Evolutionary conservation across 1,140 invertebrate genomes (phyloP), one percentile per base, ranked within the genome.

Genomic region (Eriosoma lanigerum): DNA sequence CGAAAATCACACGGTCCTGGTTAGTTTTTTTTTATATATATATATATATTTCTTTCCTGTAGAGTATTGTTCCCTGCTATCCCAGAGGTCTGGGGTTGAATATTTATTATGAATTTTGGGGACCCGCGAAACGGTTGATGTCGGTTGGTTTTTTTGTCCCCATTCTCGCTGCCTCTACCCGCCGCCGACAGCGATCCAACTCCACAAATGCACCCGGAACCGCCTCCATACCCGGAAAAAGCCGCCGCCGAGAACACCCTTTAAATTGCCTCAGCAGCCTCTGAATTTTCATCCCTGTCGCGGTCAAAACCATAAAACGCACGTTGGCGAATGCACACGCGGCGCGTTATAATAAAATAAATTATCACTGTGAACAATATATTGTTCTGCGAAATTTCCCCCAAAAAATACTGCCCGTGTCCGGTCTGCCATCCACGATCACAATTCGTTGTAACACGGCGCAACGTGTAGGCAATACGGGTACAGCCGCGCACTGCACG

Each of bases 281-380:
- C 19, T 60, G 58, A 15, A 17, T 19, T 32, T 15, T 32, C 32
- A 26, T 21, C 19, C 29, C 50, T 10, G 32, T n/a, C 46, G 0
- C 17, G 19, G 15, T 9, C 52, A 29, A 48, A 76, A 58, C 73
- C 54, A 76, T 76, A 76, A 76, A 76, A 76, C n/a, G 73, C 73
- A 76, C 73, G 32, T 76, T 76, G 13, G 48, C 72, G n/a, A 75
- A 44, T 44, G 26, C 32, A 8, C 44, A 52, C 66, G 38, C 66
- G n/a, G 13, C 5, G 44, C 66, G 66, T 19, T 54, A n/a, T 54
- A 38, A 38, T 38, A 38, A 38, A 38, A 38, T 38, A 38, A 38
- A 38, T 38, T 38, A 38, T 38, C 32, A 38, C n/a, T n/a, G n/a
- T n/a, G 32, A 3, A 38, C 10, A 70, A 70, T 48, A 48, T 8